Evolutionary conservation across 2,113 vertebrate genomes (phyloP).

Genomic region (Scomber colias): DNA sequence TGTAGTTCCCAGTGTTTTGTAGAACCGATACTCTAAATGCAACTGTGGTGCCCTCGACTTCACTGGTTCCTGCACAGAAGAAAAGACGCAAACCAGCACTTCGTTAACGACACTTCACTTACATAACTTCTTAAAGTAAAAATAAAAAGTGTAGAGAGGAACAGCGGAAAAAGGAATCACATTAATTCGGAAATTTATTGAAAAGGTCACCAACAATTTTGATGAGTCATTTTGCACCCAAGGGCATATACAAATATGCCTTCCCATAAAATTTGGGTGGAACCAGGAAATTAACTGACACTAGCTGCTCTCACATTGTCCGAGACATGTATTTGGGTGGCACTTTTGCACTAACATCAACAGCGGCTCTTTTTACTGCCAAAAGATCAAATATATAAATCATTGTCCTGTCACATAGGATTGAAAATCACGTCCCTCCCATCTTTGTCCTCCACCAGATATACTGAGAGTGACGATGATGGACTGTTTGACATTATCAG

Average conservation of each 20-base stretch:
- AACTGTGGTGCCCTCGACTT: conserved; percentile 98
- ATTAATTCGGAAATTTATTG: background rate
- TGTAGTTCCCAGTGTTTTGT: conserved; percentile 95
- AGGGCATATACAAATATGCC: background rate
- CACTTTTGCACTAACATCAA: background rate
- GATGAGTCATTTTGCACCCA: conserved; percentile 8
- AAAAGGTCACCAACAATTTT: background rate
- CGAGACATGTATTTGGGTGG: background rate
- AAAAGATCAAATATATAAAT: background rate
- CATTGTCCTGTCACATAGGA: background rate
- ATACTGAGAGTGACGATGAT: background rate
- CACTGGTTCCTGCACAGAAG: conserved; percentile 91
- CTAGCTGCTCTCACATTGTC: no score
- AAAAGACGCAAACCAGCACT: conserved; percentile 41
- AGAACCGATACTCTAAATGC: conserved; percentile 98
- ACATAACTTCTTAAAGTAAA: background rate
- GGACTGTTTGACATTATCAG: background rate
- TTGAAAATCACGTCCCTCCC: background rate
- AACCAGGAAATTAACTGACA: background rate
- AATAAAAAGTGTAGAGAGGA: background rate
- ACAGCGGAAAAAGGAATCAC: no score
- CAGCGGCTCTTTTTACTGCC: background rate
- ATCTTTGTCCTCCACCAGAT: background rate
- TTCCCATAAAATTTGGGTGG: background rate
- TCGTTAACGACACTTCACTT: background rate